Evolutionary conservation across 2,888 invertebrate species (phyloP), one percentile per base, ranked within the genome.

Genomic region (Callyntrura guangdongensis): DNA sequence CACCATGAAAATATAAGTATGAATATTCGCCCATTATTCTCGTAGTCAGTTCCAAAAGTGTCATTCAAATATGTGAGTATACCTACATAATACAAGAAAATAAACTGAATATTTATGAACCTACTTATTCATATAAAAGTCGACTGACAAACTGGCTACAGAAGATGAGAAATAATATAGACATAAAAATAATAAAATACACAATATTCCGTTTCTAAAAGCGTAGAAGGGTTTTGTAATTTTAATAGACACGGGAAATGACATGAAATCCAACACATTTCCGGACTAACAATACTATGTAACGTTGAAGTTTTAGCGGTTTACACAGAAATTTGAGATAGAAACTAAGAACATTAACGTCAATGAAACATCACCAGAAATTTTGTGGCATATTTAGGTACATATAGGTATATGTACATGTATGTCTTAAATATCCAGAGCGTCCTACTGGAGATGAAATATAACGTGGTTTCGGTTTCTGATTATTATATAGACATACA

Each of bases 211-310:
- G n/a, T 64, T 4, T 25, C 64, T 64, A 1, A 64, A 64, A 64
- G 25, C 25, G 22, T 27, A 69, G 1, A n/a, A 49, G 25, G 59
- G n/a, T n/a, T n/a, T 53, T 3, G 82, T 83, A 47, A 64, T 83
- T 61, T 87, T 87, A 87, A 87, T 87, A 81, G 87, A 87, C 81
- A 81, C 81, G 69, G 87, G 87, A 87, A 87, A 87, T 87, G 87
- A 87, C 87, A 81, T 67, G 87, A 87, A 87, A 81, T 87, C 69
- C 87, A 81, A 45, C 61, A 87, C 87, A 87, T 87, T 87, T 87
- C 87, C 87, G 79, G 49, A 20, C 9, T 53, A 17, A n/a, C 25
- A 22, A 9, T 11, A 22, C 25, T 5, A 22, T 4, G 64, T 64
- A 64, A n/a, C 25, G 22, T 25, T 64, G 64, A 25, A 64, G 8